A percentile compares a stretch with the other conserved stretches of the same genome.
phyloP scores from a whole-genome alignment of 2,888 invertebrate genomes.

The Dolomedes plantarius region DNA sequence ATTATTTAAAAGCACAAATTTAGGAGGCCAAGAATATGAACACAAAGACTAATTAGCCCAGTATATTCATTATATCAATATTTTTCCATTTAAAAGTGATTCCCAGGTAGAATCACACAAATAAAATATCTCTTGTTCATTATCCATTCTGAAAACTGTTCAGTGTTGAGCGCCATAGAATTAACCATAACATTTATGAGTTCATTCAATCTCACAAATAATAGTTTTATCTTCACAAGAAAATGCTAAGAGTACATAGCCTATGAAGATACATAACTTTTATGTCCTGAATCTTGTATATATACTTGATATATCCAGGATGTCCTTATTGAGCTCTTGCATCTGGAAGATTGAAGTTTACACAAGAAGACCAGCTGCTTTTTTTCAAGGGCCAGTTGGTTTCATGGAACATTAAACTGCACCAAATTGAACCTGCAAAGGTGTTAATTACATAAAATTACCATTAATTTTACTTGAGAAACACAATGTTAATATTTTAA shows the following conservation, averaged over 20 bases:
- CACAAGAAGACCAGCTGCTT: slow-evolving; percentile 24
- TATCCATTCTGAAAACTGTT: too few species aligned
- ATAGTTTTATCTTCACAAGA: slow-evolving; percentile 22
- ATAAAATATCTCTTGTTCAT: neutral
- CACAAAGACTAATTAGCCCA: too few species aligned
- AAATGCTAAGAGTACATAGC: slow-evolving; percentile 40
- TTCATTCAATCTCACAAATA: slow-evolving; percentile 31
- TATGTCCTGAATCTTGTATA: slow-evolving; percentile 37
- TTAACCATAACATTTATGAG: neutral
- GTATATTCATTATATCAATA: too few species aligned
- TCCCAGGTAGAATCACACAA: neutral
- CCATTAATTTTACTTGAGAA: too few species aligned
- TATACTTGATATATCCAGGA: slow-evolving; percentile 47
- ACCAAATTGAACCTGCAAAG: slow-evolving; percentile 31
- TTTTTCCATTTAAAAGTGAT: neutral
- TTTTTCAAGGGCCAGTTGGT: slow-evolving; percentile 11
- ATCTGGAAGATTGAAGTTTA: slow-evolving; percentile 40
- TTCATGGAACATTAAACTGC: slow-evolving; percentile 41
- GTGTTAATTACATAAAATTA: too few species aligned
- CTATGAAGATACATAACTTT: slow-evolving; percentile 23
- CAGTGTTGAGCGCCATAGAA: too few species aligned
- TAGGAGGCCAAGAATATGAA: too few species aligned
- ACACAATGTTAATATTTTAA: too few species aligned
- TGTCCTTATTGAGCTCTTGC: slow-evolving; percentile 45
- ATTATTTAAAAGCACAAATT: too few species aligned